A percentile compares a stretch with the other conserved stretches of the same genome.
phyloP scores from a whole-genome alignment of 2,888 invertebrate species.

The Charanyca ferruginea region DNA sequence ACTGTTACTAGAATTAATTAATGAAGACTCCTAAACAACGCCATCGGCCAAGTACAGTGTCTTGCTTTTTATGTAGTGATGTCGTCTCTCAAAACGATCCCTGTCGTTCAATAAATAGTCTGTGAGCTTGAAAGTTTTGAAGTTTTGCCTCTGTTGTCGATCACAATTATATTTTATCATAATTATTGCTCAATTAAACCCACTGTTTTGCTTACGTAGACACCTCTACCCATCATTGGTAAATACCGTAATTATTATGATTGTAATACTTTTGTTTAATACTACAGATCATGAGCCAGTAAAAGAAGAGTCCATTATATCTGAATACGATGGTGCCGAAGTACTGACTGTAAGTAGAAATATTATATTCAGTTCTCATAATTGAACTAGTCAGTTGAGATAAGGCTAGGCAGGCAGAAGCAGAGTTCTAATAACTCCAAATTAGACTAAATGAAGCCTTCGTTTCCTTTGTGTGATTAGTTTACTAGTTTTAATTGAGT shows the following conservation, averaged over 20 bases:
- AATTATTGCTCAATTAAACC: too few relatives aligned
- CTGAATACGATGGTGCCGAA: slow-evolving; percentile 46
- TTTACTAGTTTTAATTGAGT: too few relatives aligned
- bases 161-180: too few relatives aligned
- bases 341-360: slow-evolving; percentile 25
- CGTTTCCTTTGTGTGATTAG: too few relatives aligned
- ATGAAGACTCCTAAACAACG: too few relatives aligned
- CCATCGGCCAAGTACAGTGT: too few relatives aligned
- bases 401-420: too few relatives aligned
- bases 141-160: too few relatives aligned
- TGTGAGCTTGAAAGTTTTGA: too few relatives aligned
- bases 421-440: background rate
- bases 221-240: background rate
- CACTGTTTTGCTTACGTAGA: too few relatives aligned
- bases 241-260: background rate
- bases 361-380: background rate
- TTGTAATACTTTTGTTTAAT: slow-evolving; percentile 7
- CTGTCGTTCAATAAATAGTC: too few relatives aligned
- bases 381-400: too few relatives aligned
- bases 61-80: background rate
- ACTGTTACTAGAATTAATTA: background rate
- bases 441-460: background rate
- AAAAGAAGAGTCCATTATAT: slow-evolving; percentile 59
- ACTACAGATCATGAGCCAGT: slow-evolving; percentile 18
- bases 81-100: background rate